A percentile compares a stretch with the other conserved stretches of the same genome.
phyloP scores from a whole-genome alignment of 2,797 vertebrate genomes.

The Myripristis jacobus region DNA sequence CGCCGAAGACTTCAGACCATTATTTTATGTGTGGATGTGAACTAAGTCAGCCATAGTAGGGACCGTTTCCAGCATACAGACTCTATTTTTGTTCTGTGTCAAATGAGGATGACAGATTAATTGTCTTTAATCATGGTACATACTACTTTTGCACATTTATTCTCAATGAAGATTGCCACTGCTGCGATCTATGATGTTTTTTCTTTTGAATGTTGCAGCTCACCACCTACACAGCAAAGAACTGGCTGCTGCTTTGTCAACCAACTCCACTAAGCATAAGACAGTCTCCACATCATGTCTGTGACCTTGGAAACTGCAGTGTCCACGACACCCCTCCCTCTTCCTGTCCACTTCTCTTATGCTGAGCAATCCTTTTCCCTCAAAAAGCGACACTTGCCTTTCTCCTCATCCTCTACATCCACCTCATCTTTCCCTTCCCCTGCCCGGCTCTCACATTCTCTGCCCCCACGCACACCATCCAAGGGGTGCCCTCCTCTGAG shows the following conservation, averaged over 20 bases:
- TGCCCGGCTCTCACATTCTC: conserved; percentile 72
- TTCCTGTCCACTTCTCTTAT: conserved; percentile 86
- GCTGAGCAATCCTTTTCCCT: conserved; percentile 90
- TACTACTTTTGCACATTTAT: not conserved
- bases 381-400: conserved; percentile 82
- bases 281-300: conserved; percentile 77
- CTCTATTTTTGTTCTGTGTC: no score
- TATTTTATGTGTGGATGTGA: no score
- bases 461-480: conserved; percentile 87
- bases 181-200: not conserved
- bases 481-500: conserved; percentile 86
- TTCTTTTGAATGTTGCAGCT: conserved; percentile 52
- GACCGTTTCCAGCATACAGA: no score
- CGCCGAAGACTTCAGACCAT: no score
- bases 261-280: not conserved
- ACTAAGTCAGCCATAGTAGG: no score
- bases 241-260: conserved; percentile 14
- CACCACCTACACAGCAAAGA: conserved; percentile 10
- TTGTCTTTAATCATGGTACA: no score
- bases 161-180: not conserved
- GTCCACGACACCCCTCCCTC: conserved; percentile 81
- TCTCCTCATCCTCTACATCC: conserved; percentile 70
- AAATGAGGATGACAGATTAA: no score
- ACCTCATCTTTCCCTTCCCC: conserved; percentile 69
- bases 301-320: conserved; percentile 78